Percentiles rank a stretch among this genome's conserved stretches.
phyloP scores from a whole-genome alignment of 1,140 invertebrate genomes.

The Galendromus occidentalis region DNA sequence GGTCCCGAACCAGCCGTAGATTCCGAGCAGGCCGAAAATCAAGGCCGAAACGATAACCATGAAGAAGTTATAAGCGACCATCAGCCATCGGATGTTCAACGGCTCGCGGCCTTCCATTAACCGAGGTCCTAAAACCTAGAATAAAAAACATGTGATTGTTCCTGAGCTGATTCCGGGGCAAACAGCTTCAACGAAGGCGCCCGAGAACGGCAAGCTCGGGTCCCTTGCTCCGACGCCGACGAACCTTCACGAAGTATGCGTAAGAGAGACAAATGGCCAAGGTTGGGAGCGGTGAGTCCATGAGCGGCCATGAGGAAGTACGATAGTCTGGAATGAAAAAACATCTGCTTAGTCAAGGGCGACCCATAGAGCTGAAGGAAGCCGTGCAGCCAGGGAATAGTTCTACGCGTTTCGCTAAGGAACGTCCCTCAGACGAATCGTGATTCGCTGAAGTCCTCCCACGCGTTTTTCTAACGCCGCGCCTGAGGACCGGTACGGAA shows the following conservation, averaged over 20 bases:
- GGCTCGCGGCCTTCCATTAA: constrained; percentile 69
- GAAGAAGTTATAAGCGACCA: constrained; percentile 55
- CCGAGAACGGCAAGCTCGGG: too few species aligned
- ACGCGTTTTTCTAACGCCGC: too few species aligned
- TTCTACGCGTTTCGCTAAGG: too few species aligned
- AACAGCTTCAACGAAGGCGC: too few species aligned
- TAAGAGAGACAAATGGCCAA: constrained; percentile 58
- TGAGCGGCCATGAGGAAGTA: constrained; percentile 68
- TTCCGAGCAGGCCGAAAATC: constrained; percentile 17
- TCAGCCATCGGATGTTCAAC: constrained; percentile 49
- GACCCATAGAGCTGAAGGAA: not conserved
- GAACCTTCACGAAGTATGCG: constrained; percentile 48
- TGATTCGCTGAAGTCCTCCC: too few species aligned
- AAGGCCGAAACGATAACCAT: constrained; percentile 22
- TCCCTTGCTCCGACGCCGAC: too few species aligned
- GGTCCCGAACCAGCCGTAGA: constrained; percentile 21
- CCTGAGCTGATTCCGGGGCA: too few species aligned
- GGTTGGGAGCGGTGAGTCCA: constrained; percentile 74
- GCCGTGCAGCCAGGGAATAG: not conserved
- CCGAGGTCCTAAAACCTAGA: constrained; percentile 48
- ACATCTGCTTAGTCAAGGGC: constrained; percentile 12
- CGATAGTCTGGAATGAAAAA: constrained; percentile 51
- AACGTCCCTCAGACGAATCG: too few species aligned
- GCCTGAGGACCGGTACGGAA: too few species aligned
- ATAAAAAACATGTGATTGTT: not conserved